Percentiles rank a stretch among this genome's conserved stretches.
Evolutionary conservation across 2,888 invertebrate species (phyloP).

Genomic region (Caenorhabditis doughertyi): DNA sequence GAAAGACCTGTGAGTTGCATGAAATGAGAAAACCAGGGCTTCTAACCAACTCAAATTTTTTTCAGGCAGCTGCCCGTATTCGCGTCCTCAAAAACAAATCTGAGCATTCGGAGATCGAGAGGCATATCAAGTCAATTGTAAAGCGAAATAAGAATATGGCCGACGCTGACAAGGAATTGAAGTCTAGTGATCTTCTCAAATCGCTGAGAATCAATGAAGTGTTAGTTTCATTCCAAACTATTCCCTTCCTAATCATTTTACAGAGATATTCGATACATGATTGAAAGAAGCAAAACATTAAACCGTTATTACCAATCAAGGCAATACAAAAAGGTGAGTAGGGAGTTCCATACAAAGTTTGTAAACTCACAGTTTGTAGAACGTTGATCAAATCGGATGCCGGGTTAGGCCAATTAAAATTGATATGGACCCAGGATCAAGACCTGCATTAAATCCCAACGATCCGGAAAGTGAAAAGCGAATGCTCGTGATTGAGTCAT

Average conservation of each 20-base stretch:
- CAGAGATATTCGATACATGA: slow-evolving; percentile 61
- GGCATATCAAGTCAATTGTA: slow-evolving; percentile 31
- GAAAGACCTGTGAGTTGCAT: slow-evolving; percentile 84
- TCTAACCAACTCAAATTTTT: not conserved
- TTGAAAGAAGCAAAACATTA: slow-evolving; percentile 37
- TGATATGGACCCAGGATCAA: slow-evolving; percentile 6
- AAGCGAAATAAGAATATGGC: slow-evolving; percentile 17
- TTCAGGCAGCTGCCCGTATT: slow-evolving; percentile 23
- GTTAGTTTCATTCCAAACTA: slow-evolving; percentile 15
- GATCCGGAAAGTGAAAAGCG: slow-evolving; percentile 52
- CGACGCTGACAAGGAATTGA: slow-evolving; percentile 26
- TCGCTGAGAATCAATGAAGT: slow-evolving; percentile 36
- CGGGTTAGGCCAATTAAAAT: slow-evolving; percentile 48
- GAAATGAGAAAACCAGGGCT: not conserved
- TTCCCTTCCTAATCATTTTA: not conserved
- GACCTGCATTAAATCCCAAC: slow-evolving; percentile 18
- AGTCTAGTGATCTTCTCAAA: slow-evolving; percentile 27
- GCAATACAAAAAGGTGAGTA: slow-evolving; percentile 11
- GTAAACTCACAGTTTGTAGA: slow-evolving; percentile 2
- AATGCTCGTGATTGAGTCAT: slow-evolving; percentile 55
- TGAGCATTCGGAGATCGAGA: not conserved
- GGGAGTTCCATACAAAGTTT: not conserved
- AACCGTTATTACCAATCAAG: slow-evolving; percentile 14
- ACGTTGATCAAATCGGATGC: slow-evolving; percentile 49
- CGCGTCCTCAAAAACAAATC: slow-evolving; percentile 9